Conservation (phyloP, 1,140 invertebrate species). For the Trichonephila clavipes region DNA sequence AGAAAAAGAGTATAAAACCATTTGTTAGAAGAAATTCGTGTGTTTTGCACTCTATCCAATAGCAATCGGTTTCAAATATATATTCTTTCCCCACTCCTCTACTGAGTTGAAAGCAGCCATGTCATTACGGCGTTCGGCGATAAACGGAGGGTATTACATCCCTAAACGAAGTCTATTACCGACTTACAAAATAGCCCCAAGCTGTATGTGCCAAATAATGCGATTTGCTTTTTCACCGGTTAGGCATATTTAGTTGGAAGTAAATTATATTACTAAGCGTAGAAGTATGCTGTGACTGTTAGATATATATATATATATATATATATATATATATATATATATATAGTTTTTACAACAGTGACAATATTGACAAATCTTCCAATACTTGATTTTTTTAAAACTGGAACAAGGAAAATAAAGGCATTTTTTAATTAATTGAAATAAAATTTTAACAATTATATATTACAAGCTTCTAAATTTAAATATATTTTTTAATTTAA, state of each 20-base stretch:
- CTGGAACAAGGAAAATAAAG: too few relatives aligned
- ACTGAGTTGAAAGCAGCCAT: background rate
- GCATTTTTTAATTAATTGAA: too few relatives aligned
- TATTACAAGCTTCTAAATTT: too few relatives aligned
- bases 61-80: conserved; percentile 54
- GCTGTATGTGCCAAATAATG: background rate
- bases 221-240: background rate
- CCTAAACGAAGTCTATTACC: conserved; percentile 54
- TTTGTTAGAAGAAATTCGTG: conserved; percentile 26
- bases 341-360: too few relatives aligned
- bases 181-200: background rate
- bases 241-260: background rate
- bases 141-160: conserved; percentile 41
- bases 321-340: too few relatives aligned
- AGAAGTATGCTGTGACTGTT: too few relatives aligned
- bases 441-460: too few relatives aligned
- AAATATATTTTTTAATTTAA: too few relatives aligned
- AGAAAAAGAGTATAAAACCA: conserved; percentile 32
- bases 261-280: background rate
- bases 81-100: background rate
- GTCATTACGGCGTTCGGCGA: conserved; percentile 44
- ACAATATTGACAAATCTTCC: too few relatives aligned
- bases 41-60: conserved; percentile 41
- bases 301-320: too few relatives aligned
- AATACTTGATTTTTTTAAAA: too few relatives aligned